phyloP scores from a whole-genome alignment of 1,140 invertebrate genomes.

The Pissodes strobi region DNA sequence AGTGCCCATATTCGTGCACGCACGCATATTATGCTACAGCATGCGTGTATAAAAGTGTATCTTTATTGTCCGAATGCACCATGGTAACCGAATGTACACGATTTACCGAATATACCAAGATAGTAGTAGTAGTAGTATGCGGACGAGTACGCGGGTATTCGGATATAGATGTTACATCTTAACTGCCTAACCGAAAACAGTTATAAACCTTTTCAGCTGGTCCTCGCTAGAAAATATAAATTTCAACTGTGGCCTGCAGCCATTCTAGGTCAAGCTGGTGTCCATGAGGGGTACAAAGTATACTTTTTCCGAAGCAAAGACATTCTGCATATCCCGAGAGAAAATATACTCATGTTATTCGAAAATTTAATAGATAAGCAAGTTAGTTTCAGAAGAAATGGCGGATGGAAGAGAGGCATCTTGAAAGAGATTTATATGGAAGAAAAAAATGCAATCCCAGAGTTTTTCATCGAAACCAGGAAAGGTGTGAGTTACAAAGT shows the following conservation, averaged over 20 bases:
- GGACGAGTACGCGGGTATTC: too few relatives aligned
- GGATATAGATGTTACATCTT: too few relatives aligned
- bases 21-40: too few relatives aligned
- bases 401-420: conserved; percentile 28
- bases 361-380: conserved; percentile 15
- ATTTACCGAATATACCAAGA: too few relatives aligned
- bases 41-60: too few relatives aligned
- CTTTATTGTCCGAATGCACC: too few relatives aligned
- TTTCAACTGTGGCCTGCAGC: conserved; percentile 29
- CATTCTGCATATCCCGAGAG: conserved; percentile 11
- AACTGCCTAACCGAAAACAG: conserved; percentile 10
- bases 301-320: conserved; percentile 39
- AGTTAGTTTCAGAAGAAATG: conserved; percentile 27
- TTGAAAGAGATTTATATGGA: conserved; percentile 10
- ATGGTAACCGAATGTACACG: too few relatives aligned
- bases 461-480: conserved; percentile 16
- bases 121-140: too few relatives aligned
- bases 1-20: too few relatives aligned
- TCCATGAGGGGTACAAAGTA: conserved; percentile 19
- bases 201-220: conserved; percentile 38
- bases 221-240: conserved; percentile 31
- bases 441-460: conserved; percentile 6
- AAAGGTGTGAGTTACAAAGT: conserved; percentile 18
- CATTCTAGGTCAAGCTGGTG: conserved; percentile 9
- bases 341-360: conserved; percentile 21